Percentiles rank a stretch among this genome's conserved stretches.
Evolutionary conservation across 2,113 vertebrate genomes (phyloP).

Genomic region (Cercocebus atys): DNA sequence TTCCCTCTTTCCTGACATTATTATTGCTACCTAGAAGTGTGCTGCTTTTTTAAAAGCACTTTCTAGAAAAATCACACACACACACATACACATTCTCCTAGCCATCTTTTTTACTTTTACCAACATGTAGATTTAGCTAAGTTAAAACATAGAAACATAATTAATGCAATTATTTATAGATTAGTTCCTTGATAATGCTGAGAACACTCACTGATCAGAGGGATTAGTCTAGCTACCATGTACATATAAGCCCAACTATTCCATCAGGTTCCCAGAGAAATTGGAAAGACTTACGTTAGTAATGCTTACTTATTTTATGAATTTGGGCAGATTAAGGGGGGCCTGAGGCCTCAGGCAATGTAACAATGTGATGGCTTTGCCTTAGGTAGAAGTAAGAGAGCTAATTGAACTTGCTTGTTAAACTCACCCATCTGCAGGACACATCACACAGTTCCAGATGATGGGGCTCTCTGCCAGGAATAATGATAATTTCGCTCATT

Average conservation of each 20-base stretch:
- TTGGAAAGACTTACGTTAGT: not conserved
- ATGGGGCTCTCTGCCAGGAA: constrained; percentile 39
- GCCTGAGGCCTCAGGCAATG: constrained; percentile 10
- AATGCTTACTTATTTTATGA: constrained; percentile 50
- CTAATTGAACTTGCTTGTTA: constrained; percentile 46
- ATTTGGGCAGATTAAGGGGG: constrained; percentile 54
- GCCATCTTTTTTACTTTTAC: constrained; percentile 68
- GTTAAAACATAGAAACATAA: constrained; percentile 69
- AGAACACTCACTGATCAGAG: not conserved
- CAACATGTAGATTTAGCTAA: constrained; percentile 66
- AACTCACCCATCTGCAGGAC: constrained; percentile 45
- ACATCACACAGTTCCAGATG: not conserved
- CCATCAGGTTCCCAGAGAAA: not conserved
- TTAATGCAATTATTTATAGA: constrained; percentile 61
- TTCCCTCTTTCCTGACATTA: constrained; percentile 53
- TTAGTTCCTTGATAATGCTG: constrained; percentile 44
- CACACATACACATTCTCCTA: not conserved
- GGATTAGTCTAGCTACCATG: not conserved
- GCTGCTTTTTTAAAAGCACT: constrained; percentile 48
- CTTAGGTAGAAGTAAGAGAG: constrained; percentile 48
- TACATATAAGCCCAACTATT: not conserved
- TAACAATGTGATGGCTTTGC: not conserved
- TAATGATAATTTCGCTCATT: constrained; percentile 25
- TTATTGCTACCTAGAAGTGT: constrained; percentile 54
- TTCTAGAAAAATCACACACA: constrained; percentile 30